These are phyloP conservation scores for Threskiornis aethiopicus DNA, from an alignment of 2,797 vertebrate genomes.

Conservation along the genomic window DNA sequence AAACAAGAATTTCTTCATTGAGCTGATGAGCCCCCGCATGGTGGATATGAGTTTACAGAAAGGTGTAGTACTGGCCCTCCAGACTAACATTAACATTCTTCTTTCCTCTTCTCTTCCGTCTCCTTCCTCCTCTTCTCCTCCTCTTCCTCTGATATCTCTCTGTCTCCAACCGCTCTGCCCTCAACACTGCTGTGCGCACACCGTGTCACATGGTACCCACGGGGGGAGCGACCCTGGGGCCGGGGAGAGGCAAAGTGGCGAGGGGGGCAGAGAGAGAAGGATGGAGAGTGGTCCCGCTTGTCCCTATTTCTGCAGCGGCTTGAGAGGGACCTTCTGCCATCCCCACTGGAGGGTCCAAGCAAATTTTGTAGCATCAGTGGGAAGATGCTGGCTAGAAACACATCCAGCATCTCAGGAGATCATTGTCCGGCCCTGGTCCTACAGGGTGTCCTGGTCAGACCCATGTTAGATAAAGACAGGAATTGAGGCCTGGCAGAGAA, in stretches of 20 bases:
- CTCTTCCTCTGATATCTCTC: constrained; percentile 55
- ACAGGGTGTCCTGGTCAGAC: not conserved
- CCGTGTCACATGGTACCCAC: constrained; percentile 74
- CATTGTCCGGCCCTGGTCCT: not conserved
- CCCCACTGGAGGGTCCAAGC: not conserved
- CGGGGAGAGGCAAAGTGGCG: not conserved
- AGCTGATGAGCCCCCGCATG: constrained; percentile 87
- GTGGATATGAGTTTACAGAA: constrained; percentile 99
- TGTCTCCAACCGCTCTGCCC: constrained; percentile 62
- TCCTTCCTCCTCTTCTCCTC: constrained; percentile 36
- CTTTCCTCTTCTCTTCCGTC: constrained; percentile 61
- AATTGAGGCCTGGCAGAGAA: not conserved
- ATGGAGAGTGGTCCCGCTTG: not conserved
- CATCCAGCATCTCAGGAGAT: not conserved
- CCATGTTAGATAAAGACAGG: not conserved
- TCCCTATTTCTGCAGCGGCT: not conserved
- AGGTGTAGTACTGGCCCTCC: constrained; percentile 89
- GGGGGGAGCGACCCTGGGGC: not conserved
- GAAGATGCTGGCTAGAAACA: not conserved
- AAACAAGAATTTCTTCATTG: constrained; percentile 87
- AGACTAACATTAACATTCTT: constrained; percentile 73
- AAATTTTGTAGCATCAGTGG: not conserved
- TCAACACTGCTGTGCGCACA: constrained; percentile 65
- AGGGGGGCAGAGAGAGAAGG: not conserved
- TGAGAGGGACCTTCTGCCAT: not conserved